Evolutionary conservation across 2,797 vertebrate species (phyloP), one percentile per base, ranked within the genome.

Genomic region (Cryptoprocta ferox): DNA sequence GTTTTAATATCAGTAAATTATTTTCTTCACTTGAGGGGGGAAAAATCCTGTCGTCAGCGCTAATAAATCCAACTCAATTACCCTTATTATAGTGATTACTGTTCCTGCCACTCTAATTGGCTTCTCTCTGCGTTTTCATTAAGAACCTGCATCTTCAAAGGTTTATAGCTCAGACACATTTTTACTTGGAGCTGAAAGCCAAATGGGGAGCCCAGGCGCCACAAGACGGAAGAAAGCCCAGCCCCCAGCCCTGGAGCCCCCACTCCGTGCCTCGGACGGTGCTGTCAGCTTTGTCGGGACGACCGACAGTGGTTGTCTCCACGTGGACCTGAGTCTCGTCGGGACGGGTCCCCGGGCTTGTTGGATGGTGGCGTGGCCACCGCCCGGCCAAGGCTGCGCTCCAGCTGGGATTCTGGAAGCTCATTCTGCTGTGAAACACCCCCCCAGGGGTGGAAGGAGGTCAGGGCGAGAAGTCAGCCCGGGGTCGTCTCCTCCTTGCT

Each of bases 41-140:
- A 8, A 11, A 84, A 94, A 93, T 91, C 59, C 70, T 39, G 2
- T 95, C 61, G 26, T 97, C 95, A 97, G 97, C 97, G 79, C 30
- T 95, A 92, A 92, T 96, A 96, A 88, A 92, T 95, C 94, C 92
- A 48, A 45, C 95, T 92, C 97, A 94, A 92, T 97, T 96, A 97
- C 87, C 84, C 92, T 97, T 81, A 97, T 97, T 95, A 97, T 10
- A 48, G 88, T 95, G 95, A 96, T 97, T 88, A 95, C 61, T 5
- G 53, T 71, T 84, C 92, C 11, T 35, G 45, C 92, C 80, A 14
- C 87, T 90, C 89, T 96, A 97, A 97, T 96, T 97, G 97, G 97
- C 97, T 90, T 94, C 94, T 56, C 97, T 37, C 10, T 6, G 94
- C 19, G 6, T 97, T 97, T 97, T 97, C 95, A 92, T 84, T 80